Base-by-base conservation (phyloP, 2,797 vertebrate species). In the Carduelis carduelis region DNA sequence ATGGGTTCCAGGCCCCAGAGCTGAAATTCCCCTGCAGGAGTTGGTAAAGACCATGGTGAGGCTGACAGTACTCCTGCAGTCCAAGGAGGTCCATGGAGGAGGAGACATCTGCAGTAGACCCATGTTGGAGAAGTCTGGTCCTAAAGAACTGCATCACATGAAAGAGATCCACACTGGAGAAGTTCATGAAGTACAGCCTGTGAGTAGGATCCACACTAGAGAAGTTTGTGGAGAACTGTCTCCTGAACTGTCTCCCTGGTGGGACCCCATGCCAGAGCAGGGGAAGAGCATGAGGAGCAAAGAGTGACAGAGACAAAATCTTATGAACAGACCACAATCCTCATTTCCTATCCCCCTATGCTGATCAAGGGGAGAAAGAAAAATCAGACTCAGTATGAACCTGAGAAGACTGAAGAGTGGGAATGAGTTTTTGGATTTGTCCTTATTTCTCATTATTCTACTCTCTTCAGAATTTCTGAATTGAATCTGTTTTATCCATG, bases 81-180 rank as follows among this genome's bases (percentile, higher is more conserved):
- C 28, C 1, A 0, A 5, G 5, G 14, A 27, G 21, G 22, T 41
- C 14, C 18, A 5, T 2, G 5, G 23, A 43, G 24, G 12, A 34
- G 8, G 8, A 44, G 4, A 39, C 30, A 19, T 18, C 3, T 8
- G 11, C 16, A 6, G 32, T 2, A 6, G 14, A 39, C 2, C 11
- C 7, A 20, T 5, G 4, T 0, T 13, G 12, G n/a, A 50, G 24
- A 12, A 50, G 13, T 24, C 11, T n/a, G 7, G 35, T 65, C 52
- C 44, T 2, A 0, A 35, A 43, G 5, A 47, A 16, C 14, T 19
- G 14, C 12, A 15, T 35, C 22, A 8, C 11, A 3, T 14, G 6
- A 35, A 71, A 28, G 16, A 27, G 20, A 28, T 4, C 6, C 16
- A 57, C 28, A 15, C 0, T 57, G 50, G 7, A 50, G 28, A 16